Base-by-base conservation (phyloP, 2,888 invertebrate species). In the Apamea sordens region DNA sequence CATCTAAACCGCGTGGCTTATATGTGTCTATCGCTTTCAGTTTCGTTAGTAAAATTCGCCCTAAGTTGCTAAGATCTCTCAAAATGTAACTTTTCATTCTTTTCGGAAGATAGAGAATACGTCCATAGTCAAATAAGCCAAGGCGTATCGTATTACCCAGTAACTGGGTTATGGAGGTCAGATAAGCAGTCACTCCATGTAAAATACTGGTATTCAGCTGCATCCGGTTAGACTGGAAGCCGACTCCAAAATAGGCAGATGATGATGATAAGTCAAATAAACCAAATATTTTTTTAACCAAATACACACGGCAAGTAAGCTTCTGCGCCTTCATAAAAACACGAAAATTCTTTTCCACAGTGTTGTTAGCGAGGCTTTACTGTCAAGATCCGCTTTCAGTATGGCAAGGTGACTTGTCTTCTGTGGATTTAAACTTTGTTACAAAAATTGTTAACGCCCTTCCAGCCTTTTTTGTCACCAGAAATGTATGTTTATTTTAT, bases 351-450 rank as follows among this genome's bases (percentile, higher is more conserved):
- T 88, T 83, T 86, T 67, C 76, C 74, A 71, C 78, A 61, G 59
- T 83, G 73, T 87, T 89, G 85, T 84, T 86, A 88, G 80, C 73
- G 50, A 32, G 67, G 82, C 56, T 76, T 84, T 84, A 79, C 82
- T 77, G 76, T 67, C 70, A 85, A 79, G 81, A 84, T 82, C 82
- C 79, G 74, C 81, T 87, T 84, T 78, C 28, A 77, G 80, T 80
- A 67, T 80, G 73, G 70, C 82, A 71, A 68, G n/a, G 47, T 76
- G 73, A 81, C 82, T 81, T 73, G 77, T 77, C 80, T 83, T 77
- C 71, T 70, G 85, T 80, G 85, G 80, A 85, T 88, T 86, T 87
- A 84, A 84, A 87, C 84, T 87, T 84, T 88, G 77, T 88, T 73
- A 76, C 74, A 67, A 74, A 80, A 79, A 86, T 73, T 81, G 73